Evolutionary conservation across 2,888 invertebrate genomes (phyloP), one percentile per base, ranked within the genome.

Genomic region (Scrobipalpa costella): DNA sequence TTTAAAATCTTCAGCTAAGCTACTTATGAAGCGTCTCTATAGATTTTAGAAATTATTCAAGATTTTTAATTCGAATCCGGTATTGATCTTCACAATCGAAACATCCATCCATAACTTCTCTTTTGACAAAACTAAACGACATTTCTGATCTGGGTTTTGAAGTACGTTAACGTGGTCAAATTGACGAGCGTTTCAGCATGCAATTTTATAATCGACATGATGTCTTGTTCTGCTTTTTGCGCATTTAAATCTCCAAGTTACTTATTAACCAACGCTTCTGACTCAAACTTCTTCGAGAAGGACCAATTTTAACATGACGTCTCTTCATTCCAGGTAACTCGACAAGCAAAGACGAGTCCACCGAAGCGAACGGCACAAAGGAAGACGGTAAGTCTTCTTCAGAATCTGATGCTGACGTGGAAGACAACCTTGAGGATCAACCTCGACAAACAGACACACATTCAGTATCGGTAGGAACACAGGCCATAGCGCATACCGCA

Each of bases 341-440:
- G 0, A 80, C 83, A 2, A 77, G 79, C 47, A 88, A 85, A 69
- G 88, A 89, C 5, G 87, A 86, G 9, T 62, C 70, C 1, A 74
- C 73, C 0, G 85, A 88, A 2, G 73, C 82, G 3, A 88, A 86
- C 68, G 86, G 84, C 38, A 72, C 82, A 63, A 86, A 85, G 66
- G 87, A 86, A 57, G 92, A 92, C 38, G 88, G 89, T 69, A 93
- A 93, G 78, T 93, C 94, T 0, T 93, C 94, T 17, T 93, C 93
- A n/a, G 94, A 93, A 69, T 96, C 95, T 0, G 96, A 96, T 77
- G 96, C 96, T 0, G 96, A 96, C 76, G 93, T 96, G 0, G 96
- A 96, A 81, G 96, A 96, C 75, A 96, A 96, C 76, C 83, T 94
- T 0, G 94, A 95, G 68, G 94, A 93, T 63, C 86, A 87, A 40